Percentiles rank a stretch among this genome's conserved stretches.
These are phyloP conservation scores for Crocodylus rhombifer DNA, from an alignment of 2,797 vertebrate genomes.

Conservation along the genomic window DNA sequence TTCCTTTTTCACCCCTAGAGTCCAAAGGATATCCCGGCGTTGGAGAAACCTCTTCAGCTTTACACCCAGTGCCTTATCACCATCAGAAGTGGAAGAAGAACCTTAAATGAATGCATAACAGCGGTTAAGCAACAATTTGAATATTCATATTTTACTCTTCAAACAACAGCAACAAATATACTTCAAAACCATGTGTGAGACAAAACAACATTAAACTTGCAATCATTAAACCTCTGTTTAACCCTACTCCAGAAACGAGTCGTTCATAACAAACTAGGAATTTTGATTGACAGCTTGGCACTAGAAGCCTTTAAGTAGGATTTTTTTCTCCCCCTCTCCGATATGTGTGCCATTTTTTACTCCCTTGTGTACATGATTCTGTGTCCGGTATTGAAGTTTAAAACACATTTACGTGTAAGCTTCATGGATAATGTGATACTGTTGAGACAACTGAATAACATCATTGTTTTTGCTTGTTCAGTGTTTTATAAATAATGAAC, in stretches of 20 bases:
- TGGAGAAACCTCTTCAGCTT: not conserved
- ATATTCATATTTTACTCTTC: slow-evolving; percentile 64
- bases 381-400: slow-evolving; percentile 27
- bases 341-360: not conserved
- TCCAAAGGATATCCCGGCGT: not conserved
- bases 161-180: slow-evolving; percentile 21
- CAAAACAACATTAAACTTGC: slow-evolving; percentile 52
- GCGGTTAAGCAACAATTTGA: slow-evolving; percentile 22
- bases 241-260: slow-evolving; percentile 33
- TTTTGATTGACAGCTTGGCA: slow-evolving; percentile 59
- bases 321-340: slow-evolving; percentile 49
- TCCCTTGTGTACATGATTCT: slow-evolving; percentile 24
- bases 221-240: slow-evolving; percentile 38
- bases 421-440: slow-evolving; percentile 15
- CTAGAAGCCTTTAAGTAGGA: slow-evolving; percentile 57
- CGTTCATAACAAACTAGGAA: not conserved
- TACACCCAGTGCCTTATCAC: not conserved
- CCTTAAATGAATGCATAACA: not conserved
- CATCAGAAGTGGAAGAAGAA: slow-evolving; percentile 26
- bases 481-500: slow-evolving; percentile 46
- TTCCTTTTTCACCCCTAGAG: slow-evolving; percentile 28
- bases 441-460: slow-evolving; percentile 41
- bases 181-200: slow-evolving; percentile 47
- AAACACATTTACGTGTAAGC: slow-evolving; percentile 49
- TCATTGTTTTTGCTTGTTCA: slow-evolving; percentile 11